Percentiles rank a stretch among this genome's conserved stretches.
These are phyloP conservation scores for Procavia capensis DNA, from an alignment of 2,113 vertebrate genomes.

Conservation along the genomic window DNA sequence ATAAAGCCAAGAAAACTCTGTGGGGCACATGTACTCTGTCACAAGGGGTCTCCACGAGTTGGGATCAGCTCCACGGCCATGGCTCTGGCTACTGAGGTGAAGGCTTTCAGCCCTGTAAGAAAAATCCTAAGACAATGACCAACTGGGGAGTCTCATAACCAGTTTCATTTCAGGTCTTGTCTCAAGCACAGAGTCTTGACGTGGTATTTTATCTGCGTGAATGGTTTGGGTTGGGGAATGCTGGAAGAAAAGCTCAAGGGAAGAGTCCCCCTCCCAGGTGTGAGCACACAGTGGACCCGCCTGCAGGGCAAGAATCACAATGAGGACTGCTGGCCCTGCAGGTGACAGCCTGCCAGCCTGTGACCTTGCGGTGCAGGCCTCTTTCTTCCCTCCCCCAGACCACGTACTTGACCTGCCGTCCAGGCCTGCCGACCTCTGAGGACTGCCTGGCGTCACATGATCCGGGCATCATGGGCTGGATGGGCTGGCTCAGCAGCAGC, in stretches of 20 bases:
- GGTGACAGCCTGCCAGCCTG: neutral
- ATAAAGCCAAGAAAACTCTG: neutral
- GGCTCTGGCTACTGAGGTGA: neutral
- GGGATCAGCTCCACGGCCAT: neutral
- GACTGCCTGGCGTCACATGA: conserved; percentile 87
- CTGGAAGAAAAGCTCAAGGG: neutral
- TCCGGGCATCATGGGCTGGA: conserved; percentile 91
- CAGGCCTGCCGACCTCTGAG: conserved; percentile 83
- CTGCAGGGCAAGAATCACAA: neutral
- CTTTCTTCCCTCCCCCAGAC: neutral
- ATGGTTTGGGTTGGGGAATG: neutral
- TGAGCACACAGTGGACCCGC: neutral
- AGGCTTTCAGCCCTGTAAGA: neutral
- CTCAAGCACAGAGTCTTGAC: neutral
- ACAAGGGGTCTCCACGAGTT: neutral
- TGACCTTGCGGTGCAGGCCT: neutral
- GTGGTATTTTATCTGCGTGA: neutral
- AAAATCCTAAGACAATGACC: neutral
- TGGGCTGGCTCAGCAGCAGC: conserved; percentile 90
- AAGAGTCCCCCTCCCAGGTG: neutral
- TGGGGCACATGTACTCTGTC: neutral
- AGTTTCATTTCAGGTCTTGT: neutral
- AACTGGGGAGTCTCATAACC: no score
- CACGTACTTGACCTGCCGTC: conserved; percentile 88
- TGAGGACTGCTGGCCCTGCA: neutral